Conservation (phyloP, 1,140 invertebrate genomes). For the Temnothorax curvispinosus region DNA sequence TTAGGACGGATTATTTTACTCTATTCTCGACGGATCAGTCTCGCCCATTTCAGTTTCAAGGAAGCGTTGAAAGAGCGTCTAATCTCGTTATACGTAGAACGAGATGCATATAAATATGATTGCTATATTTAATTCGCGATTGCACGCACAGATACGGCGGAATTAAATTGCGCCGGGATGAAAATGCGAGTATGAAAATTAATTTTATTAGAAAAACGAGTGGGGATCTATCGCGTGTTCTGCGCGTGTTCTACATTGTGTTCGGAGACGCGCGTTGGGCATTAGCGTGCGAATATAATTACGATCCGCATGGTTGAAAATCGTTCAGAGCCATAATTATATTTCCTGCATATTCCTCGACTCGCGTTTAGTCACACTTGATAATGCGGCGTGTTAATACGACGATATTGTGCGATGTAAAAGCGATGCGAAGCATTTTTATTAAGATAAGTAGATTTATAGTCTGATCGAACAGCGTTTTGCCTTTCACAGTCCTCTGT, state of each 20-base stretch:
- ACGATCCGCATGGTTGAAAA: conserved; percentile 1
- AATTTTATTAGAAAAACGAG: conserved; percentile 18
- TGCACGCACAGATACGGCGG: neutral
- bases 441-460: neutral
- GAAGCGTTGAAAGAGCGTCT: neutral
- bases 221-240: conserved; percentile 42
- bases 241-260: conserved; percentile 10
- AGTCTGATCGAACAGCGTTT: neutral
- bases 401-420: neutral
- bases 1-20: neutral
- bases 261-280: neutral
- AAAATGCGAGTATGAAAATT: conserved; percentile 34
- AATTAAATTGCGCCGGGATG: conserved; percentile 24
- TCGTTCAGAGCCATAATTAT: neutral
- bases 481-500: neutral
- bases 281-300: conserved; percentile 41
- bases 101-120: conserved; percentile 9
- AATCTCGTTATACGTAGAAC: neutral
- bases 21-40: neutral
- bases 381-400: neutral
- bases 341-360: neutral
- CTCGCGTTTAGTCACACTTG: neutral
- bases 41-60: neutral
- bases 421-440: neutral
- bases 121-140: conserved; percentile 38